Evolutionary conservation across 2,888 invertebrate species (phyloP), one percentile per base, ranked within the genome.

Genomic region (Apantesis nais): DNA sequence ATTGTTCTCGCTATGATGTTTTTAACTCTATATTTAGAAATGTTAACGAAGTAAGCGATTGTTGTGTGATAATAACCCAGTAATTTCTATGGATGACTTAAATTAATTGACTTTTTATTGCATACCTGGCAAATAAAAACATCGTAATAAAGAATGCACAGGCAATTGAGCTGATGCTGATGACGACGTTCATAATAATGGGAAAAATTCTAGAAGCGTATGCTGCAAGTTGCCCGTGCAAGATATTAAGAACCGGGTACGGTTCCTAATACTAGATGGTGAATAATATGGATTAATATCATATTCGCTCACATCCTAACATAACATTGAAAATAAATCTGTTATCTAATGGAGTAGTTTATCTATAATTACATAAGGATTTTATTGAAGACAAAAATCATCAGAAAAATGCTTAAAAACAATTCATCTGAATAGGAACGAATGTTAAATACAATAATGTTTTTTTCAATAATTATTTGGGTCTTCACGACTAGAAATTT

Each of bases 21-120:
- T 87, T 86, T 29, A 29, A 29, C 82, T 81, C 84, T 90, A 88
- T 88, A 85, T 80, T 88, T 81, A 84, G 79, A 84, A 84, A 88
- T 88, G 86, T 91, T 91, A 88, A 93, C 93, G 89, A 92, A 92
- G 86, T 84, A 93, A 92, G 93, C 93, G 86, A 90, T 89, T 87
- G 84, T 86, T 79, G 81, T 85, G 85, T 85, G 86, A 87, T 83
- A 82, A 83, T 85, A 80, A 85, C 88, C 88, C 78, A 89, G 92
- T 92, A 94, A 93, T 82, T 78, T 74, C 91, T 94, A 93, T 91
- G 88, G 90, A 93, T 94, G 94, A 94, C 94, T 93, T 94, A 92
- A 94, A 92, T 90, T 94, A 94, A 94, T 94, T 94, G 94, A 94
- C 94, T 83, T 86, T 88, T 75, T 83, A 85, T 86, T 85, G 82